These are phyloP conservation scores for Rhorus exstirpatorius DNA, from an alignment of 2,888 invertebrate species.

Conservation along the genomic window DNA sequence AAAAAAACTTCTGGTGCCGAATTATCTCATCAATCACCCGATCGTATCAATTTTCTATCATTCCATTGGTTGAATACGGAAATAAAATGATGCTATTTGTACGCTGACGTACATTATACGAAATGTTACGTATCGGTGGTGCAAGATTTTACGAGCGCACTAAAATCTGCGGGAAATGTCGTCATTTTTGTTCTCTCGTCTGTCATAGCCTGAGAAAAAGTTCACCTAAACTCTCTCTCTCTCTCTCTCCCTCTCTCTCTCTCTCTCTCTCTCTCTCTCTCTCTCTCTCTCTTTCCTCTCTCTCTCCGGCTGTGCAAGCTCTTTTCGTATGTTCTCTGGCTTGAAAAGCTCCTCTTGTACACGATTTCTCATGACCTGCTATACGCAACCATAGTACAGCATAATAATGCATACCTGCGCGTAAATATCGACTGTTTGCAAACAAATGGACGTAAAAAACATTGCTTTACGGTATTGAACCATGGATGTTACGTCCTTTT, in stretches of 20 bases:
- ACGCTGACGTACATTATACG: conserved; percentile 58
- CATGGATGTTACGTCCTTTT: conserved; percentile 6
- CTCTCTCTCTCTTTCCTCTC: too few relatives aligned
- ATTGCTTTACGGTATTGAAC: not conserved
- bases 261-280: too few relatives aligned
- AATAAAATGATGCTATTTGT: conserved; percentile 77
- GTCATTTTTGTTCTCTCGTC: conserved; percentile 58
- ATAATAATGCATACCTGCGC: not conserved
- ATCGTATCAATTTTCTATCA: too few relatives aligned
- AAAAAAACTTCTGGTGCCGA: too few relatives aligned
- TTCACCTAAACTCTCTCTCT: conserved; percentile 30
- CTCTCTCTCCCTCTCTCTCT: conserved; percentile 14
- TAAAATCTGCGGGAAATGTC: conserved; percentile 70
- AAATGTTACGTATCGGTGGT: conserved; percentile 24
- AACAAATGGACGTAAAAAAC: conserved; percentile 18
- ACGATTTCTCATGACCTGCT: conserved; percentile 41
- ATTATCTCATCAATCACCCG: too few relatives aligned
- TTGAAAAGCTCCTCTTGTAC: conserved; percentile 28
- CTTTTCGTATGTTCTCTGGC: conserved; percentile 32
- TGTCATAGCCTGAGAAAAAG: conserved; percentile 3
- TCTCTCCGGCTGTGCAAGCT: conserved; percentile 9
- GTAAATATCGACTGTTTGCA: conserved; percentile 3
- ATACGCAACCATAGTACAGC: conserved; percentile 32
- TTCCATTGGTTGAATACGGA: too few relatives aligned
- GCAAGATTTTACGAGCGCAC: conserved; percentile 73